Base-by-base conservation (phyloP, 1,140 invertebrate genomes). In the Maconellicoccus hirsutus region DNA sequence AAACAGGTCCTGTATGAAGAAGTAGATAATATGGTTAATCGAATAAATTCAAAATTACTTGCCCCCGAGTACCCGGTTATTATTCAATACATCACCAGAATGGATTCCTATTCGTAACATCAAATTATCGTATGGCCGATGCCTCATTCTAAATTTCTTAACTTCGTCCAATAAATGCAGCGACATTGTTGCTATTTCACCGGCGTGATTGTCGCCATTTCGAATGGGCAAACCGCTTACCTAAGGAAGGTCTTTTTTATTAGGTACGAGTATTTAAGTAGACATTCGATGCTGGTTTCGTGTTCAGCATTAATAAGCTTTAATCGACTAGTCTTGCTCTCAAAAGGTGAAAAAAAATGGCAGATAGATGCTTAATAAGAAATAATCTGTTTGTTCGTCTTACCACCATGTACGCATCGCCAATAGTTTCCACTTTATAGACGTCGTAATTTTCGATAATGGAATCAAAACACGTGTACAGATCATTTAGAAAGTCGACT, bases 171-270 rank as follows among this genome's bases (percentile, higher is more conserved):
- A 81, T 38, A 98, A 80, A 76, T 91, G 87, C 29, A 97, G 80
- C 0, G 94, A 93, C 93, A 98, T 94, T 0, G 89, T 90, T 8
- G 93, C 93, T 73, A 98, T 92, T 82, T 98, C 94, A 0, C 87
- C 90, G 0, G 93, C 94, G 77, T 98, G 94, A 69, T 87, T 82
- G 75, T 85, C 81, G 0, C 88, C 91, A 77, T 90, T 91, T 63
- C 89, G 83, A 63, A 93, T 84, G 0, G 93, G 93, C 1, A 95
- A 80, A 12, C 93, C 93, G 25, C 88, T 91, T 23, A 90, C 89
- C 87, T 88, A 66, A 16, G 71, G 71, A 70, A 10, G 70, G 42
- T 25, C 23, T 8, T 6, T 26, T 7, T 26, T 33, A 22, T 69
- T 69, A 6, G 27, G 8, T 12, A 61, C 27, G 25, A 25, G 23